phyloP scores from a whole-genome alignment of 2,113 vertebrate genomes.

The Urocynchramus pylzowi region DNA sequence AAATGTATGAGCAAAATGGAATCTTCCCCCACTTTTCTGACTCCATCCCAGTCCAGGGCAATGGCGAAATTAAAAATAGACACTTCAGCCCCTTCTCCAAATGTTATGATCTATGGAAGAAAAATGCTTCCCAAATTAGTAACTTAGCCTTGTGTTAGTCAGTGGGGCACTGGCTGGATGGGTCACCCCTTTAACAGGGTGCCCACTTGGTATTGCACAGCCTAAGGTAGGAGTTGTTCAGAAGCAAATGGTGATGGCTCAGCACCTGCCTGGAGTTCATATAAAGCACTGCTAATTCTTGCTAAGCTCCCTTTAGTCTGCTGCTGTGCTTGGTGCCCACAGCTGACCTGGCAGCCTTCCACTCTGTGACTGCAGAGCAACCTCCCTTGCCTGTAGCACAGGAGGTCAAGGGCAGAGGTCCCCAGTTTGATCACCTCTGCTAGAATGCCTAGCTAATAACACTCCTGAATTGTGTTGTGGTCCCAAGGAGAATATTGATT shows the following conservation, averaged over 20 bases:
- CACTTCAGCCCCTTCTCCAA: rapidly evolving
- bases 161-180: neutral
- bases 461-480: neutral
- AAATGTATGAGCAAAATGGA: neutral
- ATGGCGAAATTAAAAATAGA: neutral
- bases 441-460: neutral
- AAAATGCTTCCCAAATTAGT: neutral
- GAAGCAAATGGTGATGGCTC: neutral
- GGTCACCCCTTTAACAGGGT: neutral
- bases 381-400: neutral
- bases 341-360: neutral
- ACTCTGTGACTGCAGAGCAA: rapidly evolving
- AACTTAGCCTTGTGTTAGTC: neutral
- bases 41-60: neutral
- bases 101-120: neutral
- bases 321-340: rapidly evolving
- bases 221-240: neutral
- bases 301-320: neutral
- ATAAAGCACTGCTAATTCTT: neutral
- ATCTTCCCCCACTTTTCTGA: neutral
- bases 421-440: neutral
- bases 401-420: neutral
- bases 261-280: neutral
- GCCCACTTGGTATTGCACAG: neutral
- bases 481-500: neutral